phyloP scores from a whole-genome alignment of 53 echinoderm and acorn worm genomes.

The Crossaster papposus region DNA sequence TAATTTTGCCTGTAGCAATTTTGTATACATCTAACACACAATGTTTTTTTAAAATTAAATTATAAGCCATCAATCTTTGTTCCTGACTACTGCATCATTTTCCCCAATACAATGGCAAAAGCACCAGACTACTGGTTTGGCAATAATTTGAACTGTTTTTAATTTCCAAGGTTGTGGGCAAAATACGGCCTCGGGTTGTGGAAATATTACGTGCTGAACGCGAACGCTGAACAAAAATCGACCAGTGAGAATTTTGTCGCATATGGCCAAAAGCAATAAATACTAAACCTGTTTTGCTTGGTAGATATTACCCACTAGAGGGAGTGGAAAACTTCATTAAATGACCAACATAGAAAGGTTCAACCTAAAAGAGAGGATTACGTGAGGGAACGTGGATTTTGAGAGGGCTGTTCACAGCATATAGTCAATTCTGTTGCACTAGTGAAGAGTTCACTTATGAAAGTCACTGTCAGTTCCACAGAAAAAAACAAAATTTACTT shows the following conservation, averaged over 20 bases:
- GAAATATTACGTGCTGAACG: background rate
- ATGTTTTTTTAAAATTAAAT: background rate
- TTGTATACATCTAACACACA: too few species aligned
- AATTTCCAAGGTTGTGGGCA: background rate
- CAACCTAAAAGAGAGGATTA: background rate
- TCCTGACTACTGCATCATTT: background rate
- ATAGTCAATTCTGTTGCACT: too few species aligned
- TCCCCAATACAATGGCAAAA: background rate
- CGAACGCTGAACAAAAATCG: background rate
- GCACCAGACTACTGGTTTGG: background rate
- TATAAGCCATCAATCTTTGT: background rate
- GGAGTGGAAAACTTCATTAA: background rate
- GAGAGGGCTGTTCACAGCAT: background rate
- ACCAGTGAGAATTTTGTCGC: background rate
- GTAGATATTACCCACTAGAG: background rate
- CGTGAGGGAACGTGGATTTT: too few species aligned
- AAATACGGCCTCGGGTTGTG: background rate
- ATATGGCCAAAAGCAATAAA: background rate
- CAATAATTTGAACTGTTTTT: background rate
- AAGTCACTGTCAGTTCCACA: too few species aligned
- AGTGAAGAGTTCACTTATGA: too few species aligned
- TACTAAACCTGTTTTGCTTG: background rate
- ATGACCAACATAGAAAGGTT: background rate
- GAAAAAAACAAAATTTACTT: too few species aligned
- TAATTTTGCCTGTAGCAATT: background rate